These are phyloP conservation scores for Prietella phreatophila DNA, from an alignment of 2,113 vertebrate genomes.

Conservation along the genomic window DNA sequence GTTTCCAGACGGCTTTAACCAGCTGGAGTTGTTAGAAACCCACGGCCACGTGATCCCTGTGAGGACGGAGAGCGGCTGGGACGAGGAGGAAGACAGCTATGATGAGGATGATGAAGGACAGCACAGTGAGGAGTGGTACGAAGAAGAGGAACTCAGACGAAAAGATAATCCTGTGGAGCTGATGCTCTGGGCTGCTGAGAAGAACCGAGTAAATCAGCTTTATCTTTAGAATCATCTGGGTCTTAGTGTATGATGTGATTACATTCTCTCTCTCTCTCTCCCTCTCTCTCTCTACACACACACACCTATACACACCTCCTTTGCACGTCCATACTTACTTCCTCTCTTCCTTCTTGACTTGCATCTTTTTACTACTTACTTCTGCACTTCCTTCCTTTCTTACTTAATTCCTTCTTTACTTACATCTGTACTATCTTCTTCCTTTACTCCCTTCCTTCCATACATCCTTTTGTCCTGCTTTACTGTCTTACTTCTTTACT, in stretches of 20 bases:
- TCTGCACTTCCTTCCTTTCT: neutral
- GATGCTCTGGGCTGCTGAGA: conserved; percentile 72
- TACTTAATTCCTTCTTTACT: neutral
- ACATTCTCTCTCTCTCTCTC: neutral
- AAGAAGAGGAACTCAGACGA: conserved; percentile 64
- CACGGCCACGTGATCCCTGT: conserved; percentile 69
- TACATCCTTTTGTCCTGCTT: neutral
- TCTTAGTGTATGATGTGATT: neutral
- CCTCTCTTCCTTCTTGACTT: neutral
- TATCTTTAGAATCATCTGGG: neutral
- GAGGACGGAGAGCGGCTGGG: conserved; percentile 67
- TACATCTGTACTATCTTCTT: neutral
- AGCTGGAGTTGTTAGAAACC: conserved; percentile 70
- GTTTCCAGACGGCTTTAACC: conserved; percentile 73
- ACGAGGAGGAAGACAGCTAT: conserved; percentile 54
- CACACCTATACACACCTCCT: too few species aligned
- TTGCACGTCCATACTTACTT: neutral
- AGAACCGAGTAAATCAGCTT: conserved; percentile 65
- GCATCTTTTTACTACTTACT: neutral
- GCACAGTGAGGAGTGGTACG: conserved; percentile 68
- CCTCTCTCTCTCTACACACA: neutral
- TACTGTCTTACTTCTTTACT: neutral
- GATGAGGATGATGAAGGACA: conserved; percentile 58
- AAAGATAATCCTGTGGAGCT: conserved; percentile 63
- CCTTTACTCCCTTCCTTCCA: neutral